Percentiles rank a stretch among this genome's conserved stretches.
phyloP scores from a whole-genome alignment of 35 echinoderm and acorn worm genomes.

The Antedon bifida region DNA sequence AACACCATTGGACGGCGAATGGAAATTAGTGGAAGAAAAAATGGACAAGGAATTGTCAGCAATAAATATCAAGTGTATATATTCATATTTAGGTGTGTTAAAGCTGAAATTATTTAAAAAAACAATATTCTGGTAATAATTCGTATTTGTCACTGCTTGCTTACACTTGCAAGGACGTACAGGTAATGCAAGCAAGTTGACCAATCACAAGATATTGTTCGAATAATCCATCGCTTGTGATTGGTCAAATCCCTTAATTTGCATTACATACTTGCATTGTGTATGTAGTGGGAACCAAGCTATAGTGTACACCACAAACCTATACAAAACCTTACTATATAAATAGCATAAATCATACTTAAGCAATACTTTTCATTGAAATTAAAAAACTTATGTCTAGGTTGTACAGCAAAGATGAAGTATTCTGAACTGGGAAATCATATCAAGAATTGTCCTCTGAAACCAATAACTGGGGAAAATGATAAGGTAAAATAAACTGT shows the following conservation, averaged over 20 bases:
- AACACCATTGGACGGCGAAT: conserved; percentile 56
- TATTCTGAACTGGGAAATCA: conserved; percentile 40
- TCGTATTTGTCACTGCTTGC: not conserved
- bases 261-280: no score
- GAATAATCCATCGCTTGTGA: no score
- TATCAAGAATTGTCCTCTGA: conserved; percentile 28
- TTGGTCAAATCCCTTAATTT: no score
- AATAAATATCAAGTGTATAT: conserved; percentile 44
- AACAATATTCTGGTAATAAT: not conserved
- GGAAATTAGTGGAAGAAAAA: conserved; percentile 50
- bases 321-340: no score
- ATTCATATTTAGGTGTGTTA: conserved; percentile 51
- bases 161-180: no score
- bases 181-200: no score
- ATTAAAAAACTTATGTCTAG: conserved; percentile 12
- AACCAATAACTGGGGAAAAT: conserved; percentile 41
- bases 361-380: no score
- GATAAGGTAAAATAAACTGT: conserved; percentile 18
- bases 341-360: no score
- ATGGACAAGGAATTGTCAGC: conserved; percentile 59
- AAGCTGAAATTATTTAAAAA: no score
- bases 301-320: no score
- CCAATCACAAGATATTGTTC: no score
- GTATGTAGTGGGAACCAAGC: no score
- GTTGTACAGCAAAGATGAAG: conserved; percentile 49